Evolutionary conservation across 2,113 vertebrate species (phyloP).

Genomic region (Rhynchopsitta pachyrhyncha): DNA sequence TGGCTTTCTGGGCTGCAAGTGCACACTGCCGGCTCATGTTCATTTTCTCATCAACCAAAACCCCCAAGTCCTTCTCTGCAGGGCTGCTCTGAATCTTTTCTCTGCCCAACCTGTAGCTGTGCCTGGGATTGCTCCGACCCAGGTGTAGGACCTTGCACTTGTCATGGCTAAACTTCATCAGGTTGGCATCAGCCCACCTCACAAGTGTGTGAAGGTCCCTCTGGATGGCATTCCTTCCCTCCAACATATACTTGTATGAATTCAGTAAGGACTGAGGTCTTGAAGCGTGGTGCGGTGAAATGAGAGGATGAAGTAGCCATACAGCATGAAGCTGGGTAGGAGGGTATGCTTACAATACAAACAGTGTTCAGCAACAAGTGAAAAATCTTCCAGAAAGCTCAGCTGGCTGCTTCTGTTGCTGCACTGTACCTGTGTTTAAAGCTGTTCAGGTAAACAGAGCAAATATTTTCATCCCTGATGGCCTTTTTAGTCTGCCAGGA

Average conservation of each 20-base stretch:
- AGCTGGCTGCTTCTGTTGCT: neutral
- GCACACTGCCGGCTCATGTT: too few relatives aligned
- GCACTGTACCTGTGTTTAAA: neutral
- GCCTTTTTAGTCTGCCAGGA: neutral
- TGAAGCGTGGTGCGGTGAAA: neutral
- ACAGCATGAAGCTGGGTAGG: neutral
- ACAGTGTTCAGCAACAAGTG: neutral
- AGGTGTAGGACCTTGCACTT: too few relatives aligned
- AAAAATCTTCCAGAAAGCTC: neutral
- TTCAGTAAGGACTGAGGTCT: neutral
- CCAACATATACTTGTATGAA: neutral
- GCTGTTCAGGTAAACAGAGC: neutral
- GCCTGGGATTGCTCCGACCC: too few relatives aligned
- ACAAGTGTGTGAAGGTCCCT: too few relatives aligned
- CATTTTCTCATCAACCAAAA: too few relatives aligned
- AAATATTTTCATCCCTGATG: neutral
- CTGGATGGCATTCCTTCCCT: too few relatives aligned
- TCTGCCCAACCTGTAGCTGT: too few relatives aligned
- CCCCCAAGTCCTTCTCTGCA: too few relatives aligned
- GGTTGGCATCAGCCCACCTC: too few relatives aligned
- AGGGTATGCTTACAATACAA: neutral
- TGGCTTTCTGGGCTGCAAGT: too few relatives aligned
- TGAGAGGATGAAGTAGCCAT: neutral
- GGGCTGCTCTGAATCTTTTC: too few relatives aligned
- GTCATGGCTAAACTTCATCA: too few relatives aligned